These are phyloP conservation scores for Pecten maximus DNA, from an alignment of 2,888 invertebrate genomes.

Conservation along the genomic window DNA sequence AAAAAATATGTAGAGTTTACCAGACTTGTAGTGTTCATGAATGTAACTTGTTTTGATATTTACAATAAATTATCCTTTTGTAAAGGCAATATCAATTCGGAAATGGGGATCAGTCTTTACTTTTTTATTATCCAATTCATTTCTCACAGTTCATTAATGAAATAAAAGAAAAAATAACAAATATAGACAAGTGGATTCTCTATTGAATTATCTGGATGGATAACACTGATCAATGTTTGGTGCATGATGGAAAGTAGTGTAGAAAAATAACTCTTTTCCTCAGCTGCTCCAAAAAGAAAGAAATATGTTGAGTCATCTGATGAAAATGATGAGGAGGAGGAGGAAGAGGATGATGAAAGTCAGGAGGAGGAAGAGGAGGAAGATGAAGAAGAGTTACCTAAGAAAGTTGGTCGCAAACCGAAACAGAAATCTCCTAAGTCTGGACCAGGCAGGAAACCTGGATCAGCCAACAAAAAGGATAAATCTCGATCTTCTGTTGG, in stretches of 20 bases:
- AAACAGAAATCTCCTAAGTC: conserved; percentile 44
- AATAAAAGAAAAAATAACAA: too few species aligned
- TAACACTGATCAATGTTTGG: background rate
- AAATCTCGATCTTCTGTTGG: conserved; percentile 10
- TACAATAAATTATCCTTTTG: too few species aligned
- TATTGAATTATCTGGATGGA: background rate
- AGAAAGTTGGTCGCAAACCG: conserved; percentile 40
- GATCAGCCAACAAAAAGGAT: background rate
- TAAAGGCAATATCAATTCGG: background rate
- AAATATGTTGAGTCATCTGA: conserved; percentile 58
- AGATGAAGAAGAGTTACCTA: conserved; percentile 14
- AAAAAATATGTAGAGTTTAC: background rate
- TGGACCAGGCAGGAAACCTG: background rate
- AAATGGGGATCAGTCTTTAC: too few species aligned
- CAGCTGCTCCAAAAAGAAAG: conserved; percentile 58
- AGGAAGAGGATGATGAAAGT: conserved; percentile 36
- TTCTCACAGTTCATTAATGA: too few species aligned
- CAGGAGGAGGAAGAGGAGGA: conserved; percentile 56
- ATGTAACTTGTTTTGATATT: too few species aligned
- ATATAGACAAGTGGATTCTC: background rate
- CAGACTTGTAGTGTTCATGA: background rate
- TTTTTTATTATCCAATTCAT: too few species aligned
- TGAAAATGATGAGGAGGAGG: conserved; percentile 48
- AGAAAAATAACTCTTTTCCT: background rate
- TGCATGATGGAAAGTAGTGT: background rate